phyloP scores from a whole-genome alignment of 2,888 invertebrate species.

The Carterocephalus palaemon region DNA sequence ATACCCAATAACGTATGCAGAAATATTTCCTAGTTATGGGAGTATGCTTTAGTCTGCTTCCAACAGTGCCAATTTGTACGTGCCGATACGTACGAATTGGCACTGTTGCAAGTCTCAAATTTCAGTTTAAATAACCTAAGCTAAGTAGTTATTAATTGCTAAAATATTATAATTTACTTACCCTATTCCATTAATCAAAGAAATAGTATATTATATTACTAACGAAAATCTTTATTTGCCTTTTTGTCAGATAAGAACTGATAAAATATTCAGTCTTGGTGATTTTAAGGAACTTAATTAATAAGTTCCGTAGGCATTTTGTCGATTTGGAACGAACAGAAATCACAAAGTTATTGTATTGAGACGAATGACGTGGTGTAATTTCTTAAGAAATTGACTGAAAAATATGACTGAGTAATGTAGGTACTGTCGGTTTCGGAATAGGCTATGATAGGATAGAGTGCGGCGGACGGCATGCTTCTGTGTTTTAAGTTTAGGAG shows the following conservation, averaged over 20 bases:
- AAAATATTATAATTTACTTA: slow-evolving; percentile 38
- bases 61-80: too few relatives aligned
- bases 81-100: too few relatives aligned
- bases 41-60: too few relatives aligned
- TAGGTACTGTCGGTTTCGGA: slow-evolving; percentile 71
- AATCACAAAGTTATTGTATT: slow-evolving; percentile 63
- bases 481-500: slow-evolving; percentile 50
- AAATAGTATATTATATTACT: slow-evolving; percentile 44
- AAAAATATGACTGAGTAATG: slow-evolving; percentile 77
- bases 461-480: slow-evolving; percentile 74
- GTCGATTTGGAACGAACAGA: slow-evolving; percentile 44
- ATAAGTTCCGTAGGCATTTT: slow-evolving; percentile 17
- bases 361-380: slow-evolving; percentile 63
- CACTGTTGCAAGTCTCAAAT: slow-evolving; percentile 42
- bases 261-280: neutral
- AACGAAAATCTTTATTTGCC: slow-evolving; percentile 45
- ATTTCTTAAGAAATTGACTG: slow-evolving; percentile 77
- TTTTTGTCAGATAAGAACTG: neutral
- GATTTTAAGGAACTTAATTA: slow-evolving; percentile 33
- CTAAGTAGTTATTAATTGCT: slow-evolving; percentile 54
- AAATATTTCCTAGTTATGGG: too few relatives aligned
- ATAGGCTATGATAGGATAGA: slow-evolving; percentile 71
- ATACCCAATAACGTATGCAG: too few relatives aligned
- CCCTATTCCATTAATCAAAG: slow-evolving; percentile 42
- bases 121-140: slow-evolving; percentile 54